phyloP scores from a whole-genome alignment of 1,140 invertebrate genomes.

The Penaeus vannamei region DNA sequence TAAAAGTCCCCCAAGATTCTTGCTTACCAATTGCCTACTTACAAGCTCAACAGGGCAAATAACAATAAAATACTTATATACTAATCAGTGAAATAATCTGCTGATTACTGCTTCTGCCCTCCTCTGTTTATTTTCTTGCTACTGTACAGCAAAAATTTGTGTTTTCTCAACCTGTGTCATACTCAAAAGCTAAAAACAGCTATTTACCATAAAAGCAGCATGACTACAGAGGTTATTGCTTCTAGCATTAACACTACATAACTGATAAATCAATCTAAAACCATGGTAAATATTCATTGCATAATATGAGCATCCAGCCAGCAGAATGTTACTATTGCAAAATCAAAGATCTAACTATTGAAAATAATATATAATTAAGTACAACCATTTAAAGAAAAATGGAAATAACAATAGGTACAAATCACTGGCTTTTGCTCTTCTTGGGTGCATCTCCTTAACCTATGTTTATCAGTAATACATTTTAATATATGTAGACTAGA shows the following conservation, averaged over 20 bases:
- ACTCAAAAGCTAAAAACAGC: constrained; percentile 51
- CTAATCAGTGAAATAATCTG: too few species aligned
- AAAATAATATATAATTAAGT: constrained; percentile 57
- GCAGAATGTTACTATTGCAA: constrained; percentile 53
- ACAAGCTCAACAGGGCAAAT: too few species aligned
- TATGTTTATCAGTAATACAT: constrained; percentile 60
- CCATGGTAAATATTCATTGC: constrained; percentile 62
- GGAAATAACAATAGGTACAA: constrained; percentile 45
- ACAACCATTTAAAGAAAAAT: constrained; percentile 41
- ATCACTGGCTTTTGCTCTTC: constrained; percentile 54
- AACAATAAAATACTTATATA: too few species aligned
- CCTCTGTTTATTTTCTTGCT: constrained; percentile 20
- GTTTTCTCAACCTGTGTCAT: constrained; percentile 61
- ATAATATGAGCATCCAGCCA: constrained; percentile 60
- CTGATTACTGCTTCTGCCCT: constrained; percentile 27
- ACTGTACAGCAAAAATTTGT: constrained; percentile 56
- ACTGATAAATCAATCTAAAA: constrained; percentile 59
- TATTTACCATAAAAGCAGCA: constrained; percentile 63
- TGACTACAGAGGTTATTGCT: constrained; percentile 66
- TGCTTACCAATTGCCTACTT: too few species aligned
- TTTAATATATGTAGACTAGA: constrained; percentile 64
- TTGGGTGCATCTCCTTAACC: constrained; percentile 62
- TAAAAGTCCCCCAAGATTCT: too few species aligned
- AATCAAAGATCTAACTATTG: constrained; percentile 22
- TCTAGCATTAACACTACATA: constrained; percentile 63